phyloP scores from a whole-genome alignment of 2,113 vertebrate genomes.

The Sclerurus mexicanus region DNA sequence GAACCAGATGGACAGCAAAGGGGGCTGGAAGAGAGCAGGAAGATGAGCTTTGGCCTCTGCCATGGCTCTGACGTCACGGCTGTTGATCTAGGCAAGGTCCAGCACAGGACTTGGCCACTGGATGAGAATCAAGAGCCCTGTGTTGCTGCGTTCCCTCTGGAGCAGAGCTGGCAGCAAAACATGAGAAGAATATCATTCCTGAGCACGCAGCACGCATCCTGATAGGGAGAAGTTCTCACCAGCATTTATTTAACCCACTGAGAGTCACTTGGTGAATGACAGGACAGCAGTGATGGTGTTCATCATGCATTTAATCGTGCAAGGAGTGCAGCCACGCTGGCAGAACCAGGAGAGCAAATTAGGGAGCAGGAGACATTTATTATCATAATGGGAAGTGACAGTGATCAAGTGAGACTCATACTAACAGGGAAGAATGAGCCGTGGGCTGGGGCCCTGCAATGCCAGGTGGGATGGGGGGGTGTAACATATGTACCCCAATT shows the following conservation, averaged over 20 bases:
- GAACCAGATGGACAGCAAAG: neutral
- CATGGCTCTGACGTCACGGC: neutral
- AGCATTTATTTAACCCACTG: neutral
- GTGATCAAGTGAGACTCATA: neutral
- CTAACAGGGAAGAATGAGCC: neutral
- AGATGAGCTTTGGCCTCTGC: neutral
- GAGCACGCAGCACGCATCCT: accelerated
- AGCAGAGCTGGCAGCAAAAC: neutral
- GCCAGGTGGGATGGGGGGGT: neutral
- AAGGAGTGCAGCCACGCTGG: accelerated
- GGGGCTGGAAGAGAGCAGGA: neutral
- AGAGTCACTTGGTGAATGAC: neutral
- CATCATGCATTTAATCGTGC: neutral
- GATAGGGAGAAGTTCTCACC: neutral
- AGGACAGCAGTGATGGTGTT: neutral
- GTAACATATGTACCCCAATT: accelerated
- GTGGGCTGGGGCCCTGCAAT: neutral
- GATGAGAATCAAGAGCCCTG: neutral
- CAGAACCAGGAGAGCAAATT: neutral
- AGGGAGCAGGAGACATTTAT: neutral
- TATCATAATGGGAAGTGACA: neutral
- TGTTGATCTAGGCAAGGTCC: neutral
- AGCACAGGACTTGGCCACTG: neutral
- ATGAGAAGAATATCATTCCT: accelerated
- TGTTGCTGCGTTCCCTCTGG: neutral